Conservation (phyloP, 2,797 vertebrate genomes). For the Vespertilio murinus region DNA sequence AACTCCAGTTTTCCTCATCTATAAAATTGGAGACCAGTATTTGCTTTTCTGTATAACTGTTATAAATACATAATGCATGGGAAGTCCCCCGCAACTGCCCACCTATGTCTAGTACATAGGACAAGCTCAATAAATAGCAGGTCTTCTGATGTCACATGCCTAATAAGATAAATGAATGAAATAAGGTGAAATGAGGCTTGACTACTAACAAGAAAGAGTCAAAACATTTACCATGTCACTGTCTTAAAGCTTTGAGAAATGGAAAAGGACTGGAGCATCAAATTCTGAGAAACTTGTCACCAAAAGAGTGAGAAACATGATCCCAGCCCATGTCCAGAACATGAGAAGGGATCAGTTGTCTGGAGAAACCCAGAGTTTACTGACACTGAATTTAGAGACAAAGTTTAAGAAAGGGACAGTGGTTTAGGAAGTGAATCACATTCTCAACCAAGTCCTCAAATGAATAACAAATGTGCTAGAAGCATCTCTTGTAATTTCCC, state of each 20-base stretch:
- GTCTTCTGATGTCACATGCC: background rate
- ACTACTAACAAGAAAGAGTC: background rate
- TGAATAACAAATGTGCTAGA: slow-evolving; percentile 50
- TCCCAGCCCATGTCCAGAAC: background rate
- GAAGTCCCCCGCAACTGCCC: background rate
- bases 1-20: background rate
- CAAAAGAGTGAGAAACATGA: background rate
- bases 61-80: background rate
- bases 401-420: background rate
- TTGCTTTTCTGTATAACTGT: background rate
- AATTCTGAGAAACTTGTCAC: background rate
- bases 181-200: background rate
- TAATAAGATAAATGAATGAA: background rate
- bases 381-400: background rate
- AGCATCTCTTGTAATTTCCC: background rate
- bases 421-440: slow-evolving; percentile 34
- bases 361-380: slow-evolving; percentile 35
- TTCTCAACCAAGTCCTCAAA: slow-evolving; percentile 39
- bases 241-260: background rate
- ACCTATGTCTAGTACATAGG: background rate
- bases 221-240: background rate
- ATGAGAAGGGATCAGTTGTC: background rate
- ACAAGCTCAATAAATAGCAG: background rate
- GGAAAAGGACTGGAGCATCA: background rate
- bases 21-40: background rate